These are phyloP conservation scores for Eupithecia centaureata DNA, from an alignment of 2,888 invertebrate genomes.

Conservation along the genomic window DNA sequence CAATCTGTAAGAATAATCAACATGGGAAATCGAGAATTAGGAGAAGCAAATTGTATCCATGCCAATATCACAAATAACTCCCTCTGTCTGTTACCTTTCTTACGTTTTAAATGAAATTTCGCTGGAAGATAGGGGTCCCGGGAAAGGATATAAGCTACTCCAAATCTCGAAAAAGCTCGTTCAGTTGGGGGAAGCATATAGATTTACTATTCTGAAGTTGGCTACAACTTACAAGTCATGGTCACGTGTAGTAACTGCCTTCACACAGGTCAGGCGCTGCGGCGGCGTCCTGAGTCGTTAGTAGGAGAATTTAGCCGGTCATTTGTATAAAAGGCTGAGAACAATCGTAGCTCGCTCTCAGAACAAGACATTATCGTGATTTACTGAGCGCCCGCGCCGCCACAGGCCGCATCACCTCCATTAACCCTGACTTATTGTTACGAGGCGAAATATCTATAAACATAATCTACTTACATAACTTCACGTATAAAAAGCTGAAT, in stretches of 20 bases:
- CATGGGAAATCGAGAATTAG: too few relatives aligned
- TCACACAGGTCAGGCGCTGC: neutral
- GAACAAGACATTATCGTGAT: constrained; percentile 2
- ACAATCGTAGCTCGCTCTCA: neutral
- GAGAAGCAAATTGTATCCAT: too few relatives aligned
- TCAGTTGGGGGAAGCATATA: too few relatives aligned
- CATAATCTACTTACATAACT: neutral
- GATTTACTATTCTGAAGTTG: neutral
- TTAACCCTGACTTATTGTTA: constrained; percentile 3
- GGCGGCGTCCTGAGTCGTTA: constrained; percentile 1
- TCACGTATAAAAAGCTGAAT: neutral
- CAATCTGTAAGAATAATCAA: neutral
- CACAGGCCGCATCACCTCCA: neutral
- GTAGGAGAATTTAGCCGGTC: constrained; percentile 12
- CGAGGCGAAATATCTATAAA: neutral
- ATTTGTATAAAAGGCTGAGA: constrained; percentile 10
- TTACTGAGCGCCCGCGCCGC: neutral
- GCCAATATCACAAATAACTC: too few relatives aligned
- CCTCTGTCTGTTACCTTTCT: neutral
- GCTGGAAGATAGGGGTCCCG: too few relatives aligned
- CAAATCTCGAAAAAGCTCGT: too few relatives aligned
- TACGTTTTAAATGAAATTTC: neutral
- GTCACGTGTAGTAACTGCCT: neutral
- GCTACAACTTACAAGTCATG: too few relatives aligned
- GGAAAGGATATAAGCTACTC: too few relatives aligned